Base-by-base conservation (phyloP, 2,113 vertebrate species). In the Pachyramphus minor region DNA sequence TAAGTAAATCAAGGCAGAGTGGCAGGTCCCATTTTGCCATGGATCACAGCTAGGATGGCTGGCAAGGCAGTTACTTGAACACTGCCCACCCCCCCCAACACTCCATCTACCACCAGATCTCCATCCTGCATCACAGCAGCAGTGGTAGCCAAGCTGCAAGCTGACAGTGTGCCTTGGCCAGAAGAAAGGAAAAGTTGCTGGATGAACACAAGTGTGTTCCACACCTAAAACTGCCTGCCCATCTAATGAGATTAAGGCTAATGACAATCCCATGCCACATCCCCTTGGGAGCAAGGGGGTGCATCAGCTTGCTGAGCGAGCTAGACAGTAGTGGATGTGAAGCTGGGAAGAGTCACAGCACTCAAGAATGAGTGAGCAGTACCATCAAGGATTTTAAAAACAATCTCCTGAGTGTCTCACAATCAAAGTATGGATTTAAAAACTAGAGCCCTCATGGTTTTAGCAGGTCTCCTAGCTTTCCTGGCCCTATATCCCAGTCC, bases 231-330 rank as follows among this genome's bases (percentile, higher is more conserved):
- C 13, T 2, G 0, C 39, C 63, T 31, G 49, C 16, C 39, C 39
- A 16, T 11, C n/a, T 74, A 47, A 74, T 28, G 31, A 45, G 67
- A 60, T 73, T 15, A 45, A 66, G 53, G 41, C 68, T 80, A 49
- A 72, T 6, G n/a, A 47, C 0, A 1, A 30, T 39, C 42, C 49
- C 2, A 2, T 11, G 5, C 22, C 71, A 42, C 3, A 0, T 5
- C 30, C 31, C 69, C 59, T 45, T 3, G 0, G 28, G 42, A 41
- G 49, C 37, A 67, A 45, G n/a, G 12, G 58, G 53, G 58, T 86
- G 59, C 33, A 22, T 8, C 1, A 4, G 39, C 24, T 50, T 3
- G 0, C 63, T 55, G 24, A 60, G 53, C 1, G 3, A 80, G 45
- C 31, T 31, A 24, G 20, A 39, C 2, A 1, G 16, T 7, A 23